Evolutionary conservation across 2,888 invertebrate species (phyloP).

Genomic region (Mamestra brassicae): DNA sequence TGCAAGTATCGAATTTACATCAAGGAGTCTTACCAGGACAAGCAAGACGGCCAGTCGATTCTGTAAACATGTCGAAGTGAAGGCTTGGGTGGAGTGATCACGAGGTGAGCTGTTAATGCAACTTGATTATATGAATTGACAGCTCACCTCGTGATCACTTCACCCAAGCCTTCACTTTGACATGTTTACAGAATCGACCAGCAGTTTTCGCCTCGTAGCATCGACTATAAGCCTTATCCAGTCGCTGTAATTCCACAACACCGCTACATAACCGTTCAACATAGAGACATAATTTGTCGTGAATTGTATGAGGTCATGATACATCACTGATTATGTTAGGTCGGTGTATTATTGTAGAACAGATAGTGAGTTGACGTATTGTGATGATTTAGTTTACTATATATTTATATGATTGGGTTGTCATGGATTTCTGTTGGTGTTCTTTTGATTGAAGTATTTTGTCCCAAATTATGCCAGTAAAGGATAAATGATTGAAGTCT

Average conservation of each 20-base stretch:
- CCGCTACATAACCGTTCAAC: conserved; percentile 25
- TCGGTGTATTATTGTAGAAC: conserved; percentile 32
- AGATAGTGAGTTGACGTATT: conserved; percentile 46
- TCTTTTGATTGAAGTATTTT: neutral
- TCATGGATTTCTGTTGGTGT: neutral
- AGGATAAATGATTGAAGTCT: too few species aligned
- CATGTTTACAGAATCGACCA: too few species aligned
- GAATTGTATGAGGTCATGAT: conserved; percentile 43
- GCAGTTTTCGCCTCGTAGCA: too few species aligned
- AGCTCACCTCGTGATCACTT: too few species aligned
- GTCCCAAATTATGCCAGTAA: neutral
- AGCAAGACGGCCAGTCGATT: too few species aligned
- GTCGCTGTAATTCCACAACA: conserved; percentile 3
- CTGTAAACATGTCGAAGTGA: too few species aligned
- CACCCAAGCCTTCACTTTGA: too few species aligned
- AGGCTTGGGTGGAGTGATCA: too few species aligned
- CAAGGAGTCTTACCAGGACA: too few species aligned
- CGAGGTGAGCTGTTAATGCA: too few species aligned
- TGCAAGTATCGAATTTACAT: too few species aligned
- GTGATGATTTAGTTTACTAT: neutral
- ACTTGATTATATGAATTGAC: too few species aligned
- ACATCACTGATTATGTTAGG: conserved; percentile 42
- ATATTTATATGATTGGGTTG: neutral
- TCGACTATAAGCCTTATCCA: conserved; percentile 10
- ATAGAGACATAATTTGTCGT: conserved; percentile 46